Base-by-base conservation (phyloP, 2,888 invertebrate genomes). In the Dorcus parallelipipedus region DNA sequence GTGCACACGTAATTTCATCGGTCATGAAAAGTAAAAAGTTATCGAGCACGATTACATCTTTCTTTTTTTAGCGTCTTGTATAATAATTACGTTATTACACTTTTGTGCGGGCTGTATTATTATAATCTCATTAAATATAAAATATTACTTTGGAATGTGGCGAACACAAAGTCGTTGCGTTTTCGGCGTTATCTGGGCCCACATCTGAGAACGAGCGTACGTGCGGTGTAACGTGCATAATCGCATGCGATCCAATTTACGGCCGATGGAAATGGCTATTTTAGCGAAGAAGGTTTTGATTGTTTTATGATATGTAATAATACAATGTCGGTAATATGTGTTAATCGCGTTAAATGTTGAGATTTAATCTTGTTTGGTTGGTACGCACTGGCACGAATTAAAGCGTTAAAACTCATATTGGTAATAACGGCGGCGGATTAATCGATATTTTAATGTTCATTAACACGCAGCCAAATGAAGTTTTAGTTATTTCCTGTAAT, bases 381-480 rank as follows among this genome's bases (percentile, higher is more conserved):
- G 75, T 73, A 76, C 75, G 73, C 71, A 72, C 73, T 74, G 75
- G 74, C 73, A 76, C 75, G 68, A 69, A 71, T 68, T 68, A 69
- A 73, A 72, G 72, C 73, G 72, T 73, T 70, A 70, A 66, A 67
- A 69, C 69, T 66, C 67, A 67, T 71, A 69, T 70, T 68, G 68
- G 68, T 69, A 69, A 70, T 69, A 68, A 33, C 66, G 67, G 67
- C 63, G 68, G 69, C 69, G 70, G 71, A 71, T 71, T 71, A 72
- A 73, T 73, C 74, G 71, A 74, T 73, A 72, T 72, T 69, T 71
- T 73, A 71, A 73, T 73, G 73, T 71, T 73, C 72, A 74, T 73
- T 73, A 72, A 67, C 71, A 70, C 71, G 70, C 65, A 66, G 59
- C 56, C 52, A 59, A 59, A 59, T 59, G 52, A 54, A 59, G 48